Conservation (phyloP, 2,113 vertebrate species). For the Charina bottae region DNA sequence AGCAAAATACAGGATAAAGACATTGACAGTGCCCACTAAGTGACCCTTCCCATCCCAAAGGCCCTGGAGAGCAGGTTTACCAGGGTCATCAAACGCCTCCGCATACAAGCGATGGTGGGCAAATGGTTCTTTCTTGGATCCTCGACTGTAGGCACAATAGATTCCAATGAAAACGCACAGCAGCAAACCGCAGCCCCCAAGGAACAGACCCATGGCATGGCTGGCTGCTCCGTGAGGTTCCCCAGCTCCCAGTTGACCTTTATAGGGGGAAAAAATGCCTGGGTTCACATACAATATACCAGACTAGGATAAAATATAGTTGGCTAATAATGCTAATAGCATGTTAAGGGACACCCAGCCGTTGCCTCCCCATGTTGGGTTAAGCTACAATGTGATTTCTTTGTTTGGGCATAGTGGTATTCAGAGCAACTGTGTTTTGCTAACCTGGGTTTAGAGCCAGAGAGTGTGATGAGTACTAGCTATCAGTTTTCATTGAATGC, state of each 20-base stretch:
- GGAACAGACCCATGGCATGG: constrained; percentile 37
- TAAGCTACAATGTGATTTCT: neutral
- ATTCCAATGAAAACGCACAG: constrained; percentile 39
- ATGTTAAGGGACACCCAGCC: neutral
- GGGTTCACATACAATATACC: neutral
- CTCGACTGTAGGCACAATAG: constrained; percentile 44
- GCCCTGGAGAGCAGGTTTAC: constrained; percentile 4
- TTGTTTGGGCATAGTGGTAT: neutral
- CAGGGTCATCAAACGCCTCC: constrained; percentile 54
- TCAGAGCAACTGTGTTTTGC: neutral
- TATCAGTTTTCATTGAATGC: too few relatives aligned
- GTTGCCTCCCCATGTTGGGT: neutral
- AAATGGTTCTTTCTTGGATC: constrained; percentile 50
- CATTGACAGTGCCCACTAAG: neutral
- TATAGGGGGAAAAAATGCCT: neutral
- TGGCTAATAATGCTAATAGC: neutral
- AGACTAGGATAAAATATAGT: neutral
- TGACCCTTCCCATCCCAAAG: neutral
- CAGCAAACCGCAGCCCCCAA: constrained; percentile 39
- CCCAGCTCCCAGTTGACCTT: neutral
- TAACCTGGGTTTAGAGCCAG: neutral
- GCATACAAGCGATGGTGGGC: constrained; percentile 44
- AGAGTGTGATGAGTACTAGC: neutral
- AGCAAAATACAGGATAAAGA: neutral
- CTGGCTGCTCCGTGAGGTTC: neutral